These are phyloP conservation scores for Euwallacea similis DNA, from an alignment of 1,140 invertebrate species.

Conservation along the genomic window DNA sequence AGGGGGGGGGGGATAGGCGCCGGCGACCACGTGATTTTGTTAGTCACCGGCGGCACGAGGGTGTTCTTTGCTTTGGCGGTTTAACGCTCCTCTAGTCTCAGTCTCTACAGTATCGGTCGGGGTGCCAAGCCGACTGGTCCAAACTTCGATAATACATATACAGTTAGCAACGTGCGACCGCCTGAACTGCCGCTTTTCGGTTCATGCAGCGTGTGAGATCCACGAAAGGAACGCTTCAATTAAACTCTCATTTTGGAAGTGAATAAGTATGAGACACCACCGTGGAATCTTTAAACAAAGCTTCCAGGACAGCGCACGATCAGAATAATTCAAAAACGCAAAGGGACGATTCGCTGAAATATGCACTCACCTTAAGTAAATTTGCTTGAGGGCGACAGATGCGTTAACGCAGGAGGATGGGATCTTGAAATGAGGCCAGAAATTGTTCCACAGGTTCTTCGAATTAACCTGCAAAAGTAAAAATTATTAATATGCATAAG, in stretches of 20 bases:
- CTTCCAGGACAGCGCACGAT: no score
- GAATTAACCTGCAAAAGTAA: slow-evolving; percentile 71
- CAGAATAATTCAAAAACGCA: no score
- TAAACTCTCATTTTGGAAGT: no score
- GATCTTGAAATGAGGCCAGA: slow-evolving; percentile 75
- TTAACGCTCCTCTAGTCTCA: slow-evolving; percentile 17
- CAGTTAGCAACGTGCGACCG: no score
- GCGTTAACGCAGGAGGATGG: slow-evolving; percentile 83
- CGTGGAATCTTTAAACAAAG: no score
- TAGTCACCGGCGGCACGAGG: slow-evolving; percentile 18
- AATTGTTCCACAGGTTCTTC: slow-evolving; percentile 80
- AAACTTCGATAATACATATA: not conserved
- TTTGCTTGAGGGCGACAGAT: slow-evolving; percentile 81
- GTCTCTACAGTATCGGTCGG: slow-evolving; percentile 14
- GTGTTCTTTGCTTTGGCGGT: slow-evolving; percentile 22
- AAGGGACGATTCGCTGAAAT: no score
- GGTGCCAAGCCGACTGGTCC: slow-evolving; percentile 17
- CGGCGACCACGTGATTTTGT: slow-evolving; percentile 25
- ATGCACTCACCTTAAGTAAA: slow-evolving; percentile 77
- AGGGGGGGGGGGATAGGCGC: slow-evolving; percentile 25
- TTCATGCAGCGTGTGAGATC: no score
- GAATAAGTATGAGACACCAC: no score
- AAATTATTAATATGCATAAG: slow-evolving; percentile 39
- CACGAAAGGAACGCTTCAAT: no score
- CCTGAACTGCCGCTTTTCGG: no score